These are phyloP conservation scores for Hirtodrosophila histrioides DNA, from an alignment of 2,888 invertebrate species.

Conservation along the genomic window DNA sequence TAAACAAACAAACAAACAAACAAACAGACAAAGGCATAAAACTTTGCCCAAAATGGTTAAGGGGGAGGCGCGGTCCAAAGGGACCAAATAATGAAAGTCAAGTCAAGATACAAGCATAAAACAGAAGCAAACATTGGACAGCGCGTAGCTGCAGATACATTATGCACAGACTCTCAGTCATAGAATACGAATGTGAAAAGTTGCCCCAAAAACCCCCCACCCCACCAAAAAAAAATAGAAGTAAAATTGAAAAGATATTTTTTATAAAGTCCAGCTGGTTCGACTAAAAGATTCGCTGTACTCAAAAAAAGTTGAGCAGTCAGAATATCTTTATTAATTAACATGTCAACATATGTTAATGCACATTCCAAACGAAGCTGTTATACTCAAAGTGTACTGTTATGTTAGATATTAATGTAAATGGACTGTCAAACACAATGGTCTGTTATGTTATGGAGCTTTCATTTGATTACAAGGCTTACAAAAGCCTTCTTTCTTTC, in stretches of 20 bases:
- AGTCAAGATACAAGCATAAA: constrained; percentile 47
- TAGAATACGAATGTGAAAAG: constrained; percentile 58
- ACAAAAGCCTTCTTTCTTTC: too few species aligned
- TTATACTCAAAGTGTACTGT: too few species aligned
- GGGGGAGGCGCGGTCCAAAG: constrained; percentile 7
- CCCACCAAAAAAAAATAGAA: constrained; percentile 14
- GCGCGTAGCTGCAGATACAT: constrained; percentile 66
- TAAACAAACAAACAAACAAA: constrained; percentile 39
- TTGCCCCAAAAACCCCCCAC: constrained; percentile 15
- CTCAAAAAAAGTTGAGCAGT: not conserved
- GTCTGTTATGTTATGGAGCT: too few species aligned
- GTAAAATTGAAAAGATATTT: constrained; percentile 1
- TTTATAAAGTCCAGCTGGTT: not conserved
- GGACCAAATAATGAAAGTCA: constrained; percentile 61
- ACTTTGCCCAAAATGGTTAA: constrained; percentile 36
- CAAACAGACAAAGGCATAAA: constrained; percentile 57
- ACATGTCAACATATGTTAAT: too few species aligned
- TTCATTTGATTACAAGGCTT: too few species aligned
- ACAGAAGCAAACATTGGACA: constrained; percentile 50
- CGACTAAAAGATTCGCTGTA: constrained; percentile 22
- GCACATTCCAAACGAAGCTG: too few species aligned
- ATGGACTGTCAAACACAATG: too few species aligned
- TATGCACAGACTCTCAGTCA: constrained; percentile 64
- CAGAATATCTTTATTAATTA: too few species aligned
- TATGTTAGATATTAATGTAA: too few species aligned